Evolutionary conservation across 2,113 vertebrate species (phyloP), one percentile per base, ranked within the genome.

Genomic region (Alexandromys fortis): DNA sequence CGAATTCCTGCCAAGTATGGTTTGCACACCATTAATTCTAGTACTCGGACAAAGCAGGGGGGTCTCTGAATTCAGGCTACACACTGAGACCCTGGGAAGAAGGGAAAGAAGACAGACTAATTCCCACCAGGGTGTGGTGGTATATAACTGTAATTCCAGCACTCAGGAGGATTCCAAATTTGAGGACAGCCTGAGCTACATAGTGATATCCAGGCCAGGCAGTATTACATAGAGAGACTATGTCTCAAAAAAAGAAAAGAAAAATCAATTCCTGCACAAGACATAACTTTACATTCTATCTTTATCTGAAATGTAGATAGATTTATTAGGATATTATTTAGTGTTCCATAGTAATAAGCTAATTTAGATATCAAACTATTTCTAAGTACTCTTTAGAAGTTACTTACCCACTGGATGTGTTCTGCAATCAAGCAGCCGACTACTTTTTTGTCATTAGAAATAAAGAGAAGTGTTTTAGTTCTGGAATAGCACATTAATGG

Each of bases 401-500:
- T 95, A 99, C 98, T 99, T 98, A 99, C 99, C 99, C 99, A 99
- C 52, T 99, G 99, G 94, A 99, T 99, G 97, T 99, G 99, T 97
- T 99, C 99, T n/a, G 99, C 99, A 96, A 99, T 99, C 95, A 99
- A 99, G 96, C 99, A 99, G 83, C 99, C 99, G 16, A 99, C 99
- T 86, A 99, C 99, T 98, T 99, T 99, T 98, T 99, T 99, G 97
- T 99, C 99, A 85, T 99, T 99, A 86, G 99, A 99, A 98, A 99
- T 99, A 97, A 99, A 99, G 87, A 99, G 99, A 95, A 99, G 99
- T 76, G 99, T 99, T 98, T 99, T 99, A 82, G 99, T 99, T 98
- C 99, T 99, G 72, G 99, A 99, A 94, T 99, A 99, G 98, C 99
- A 99, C 98, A 99, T 99, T 82, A 99, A 98, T 21, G 99, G 99